Percentiles rank a stretch among this genome's conserved stretches.
phyloP scores from a whole-genome alignment of 2,888 invertebrate genomes.

The Melangyna quadrimaculata region DNA sequence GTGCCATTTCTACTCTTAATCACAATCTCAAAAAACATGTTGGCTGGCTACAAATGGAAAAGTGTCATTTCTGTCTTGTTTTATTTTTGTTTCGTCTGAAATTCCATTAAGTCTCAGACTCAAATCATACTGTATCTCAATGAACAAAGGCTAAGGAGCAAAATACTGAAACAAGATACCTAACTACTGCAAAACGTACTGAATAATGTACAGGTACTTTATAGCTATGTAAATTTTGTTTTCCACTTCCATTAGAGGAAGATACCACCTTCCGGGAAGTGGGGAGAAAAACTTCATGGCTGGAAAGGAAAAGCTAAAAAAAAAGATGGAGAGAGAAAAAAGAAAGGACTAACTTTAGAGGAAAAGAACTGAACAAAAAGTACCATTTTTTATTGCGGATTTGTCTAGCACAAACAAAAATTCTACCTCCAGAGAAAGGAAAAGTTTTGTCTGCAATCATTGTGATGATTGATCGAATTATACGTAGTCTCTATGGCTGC shows the following conservation, averaged over 20 bases:
- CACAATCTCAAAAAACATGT: not conserved
- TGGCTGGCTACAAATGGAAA: not conserved
- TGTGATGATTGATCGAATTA: constrained; percentile 32
- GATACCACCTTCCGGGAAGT: no score
- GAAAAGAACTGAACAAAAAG: not conserved
- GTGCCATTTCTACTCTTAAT: not conserved
- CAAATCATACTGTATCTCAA: not conserved
- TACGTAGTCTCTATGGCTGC: constrained; percentile 18
- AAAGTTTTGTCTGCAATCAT: constrained; percentile 37
- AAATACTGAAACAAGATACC: not conserved
- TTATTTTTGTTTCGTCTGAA: not conserved
- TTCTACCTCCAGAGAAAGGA: constrained; percentile 15
- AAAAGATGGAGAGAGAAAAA: not conserved
- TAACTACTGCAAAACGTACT: not conserved
- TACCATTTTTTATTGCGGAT: constrained; percentile 30
- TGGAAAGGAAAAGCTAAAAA: not conserved
- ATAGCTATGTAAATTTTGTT: not conserved
- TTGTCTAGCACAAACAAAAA: constrained; percentile 22
- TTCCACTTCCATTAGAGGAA: not conserved
- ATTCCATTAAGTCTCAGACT: not conserved
- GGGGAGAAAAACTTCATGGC: not conserved
- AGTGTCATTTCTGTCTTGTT: not conserved
- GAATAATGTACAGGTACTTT: not conserved
- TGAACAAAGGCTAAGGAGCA: not conserved
- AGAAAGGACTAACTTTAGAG: constrained; percentile 12